phyloP scores from a whole-genome alignment of 2,113 vertebrate genomes.

The Phylloscopus trochilus region DNA sequence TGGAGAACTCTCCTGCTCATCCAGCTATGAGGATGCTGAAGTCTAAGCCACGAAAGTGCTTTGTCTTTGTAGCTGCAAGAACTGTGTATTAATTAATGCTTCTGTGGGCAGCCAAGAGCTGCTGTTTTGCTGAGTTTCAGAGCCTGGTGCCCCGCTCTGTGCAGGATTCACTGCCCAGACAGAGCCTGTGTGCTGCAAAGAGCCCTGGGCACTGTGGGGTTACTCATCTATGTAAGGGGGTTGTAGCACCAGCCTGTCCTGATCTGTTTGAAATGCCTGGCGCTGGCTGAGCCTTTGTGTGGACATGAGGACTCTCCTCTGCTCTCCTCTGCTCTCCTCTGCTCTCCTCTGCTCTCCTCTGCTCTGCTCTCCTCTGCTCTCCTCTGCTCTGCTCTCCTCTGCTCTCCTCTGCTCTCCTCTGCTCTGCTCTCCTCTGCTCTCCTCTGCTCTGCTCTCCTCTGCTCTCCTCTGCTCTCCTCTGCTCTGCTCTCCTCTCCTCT shows the following conservation, averaged over 20 bases:
- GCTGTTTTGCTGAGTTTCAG: background rate
- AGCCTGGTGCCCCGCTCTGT: background rate
- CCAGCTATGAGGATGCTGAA: background rate
- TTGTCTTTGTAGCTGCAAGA: background rate
- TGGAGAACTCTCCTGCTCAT: background rate
- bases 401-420: no score
- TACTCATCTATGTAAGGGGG: background rate
- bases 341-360: no score
- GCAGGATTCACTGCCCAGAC: background rate
- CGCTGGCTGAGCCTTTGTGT: background rate
- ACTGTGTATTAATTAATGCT: background rate
- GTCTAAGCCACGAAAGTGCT: background rate
- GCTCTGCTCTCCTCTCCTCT: no score
- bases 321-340: no score
- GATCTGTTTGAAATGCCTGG: background rate
- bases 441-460: no score
- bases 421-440: no score
- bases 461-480: no score
- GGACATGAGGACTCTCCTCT: no score
- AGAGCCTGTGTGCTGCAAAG: background rate
- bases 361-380: no score
- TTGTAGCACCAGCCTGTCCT: background rate
- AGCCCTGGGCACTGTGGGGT: background rate
- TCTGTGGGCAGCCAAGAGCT: background rate
- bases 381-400: no score